Percentiles rank a stretch among this genome's conserved stretches.
These are phyloP conservation scores for Myanophis thanlyinensis DNA, from an alignment of 2,113 vertebrate genomes.

Conservation along the genomic window DNA sequence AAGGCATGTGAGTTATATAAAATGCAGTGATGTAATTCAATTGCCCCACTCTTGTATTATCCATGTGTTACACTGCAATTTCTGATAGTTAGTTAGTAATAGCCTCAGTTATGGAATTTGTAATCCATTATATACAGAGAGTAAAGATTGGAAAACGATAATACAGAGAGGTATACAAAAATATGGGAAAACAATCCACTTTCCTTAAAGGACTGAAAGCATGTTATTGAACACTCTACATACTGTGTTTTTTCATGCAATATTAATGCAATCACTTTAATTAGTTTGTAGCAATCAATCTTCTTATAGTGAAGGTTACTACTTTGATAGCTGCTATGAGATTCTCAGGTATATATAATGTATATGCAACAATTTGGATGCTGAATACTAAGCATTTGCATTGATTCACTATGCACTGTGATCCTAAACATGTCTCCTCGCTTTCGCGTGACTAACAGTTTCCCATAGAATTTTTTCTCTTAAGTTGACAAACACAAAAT, in stretches of 20 bases:
- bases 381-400: neutral
- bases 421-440: neutral
- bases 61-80: neutral
- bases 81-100: neutral
- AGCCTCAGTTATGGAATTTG: neutral
- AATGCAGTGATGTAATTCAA: neutral
- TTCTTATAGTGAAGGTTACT: neutral
- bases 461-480: neutral
- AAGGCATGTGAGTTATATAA: fast-evolving
- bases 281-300: neutral
- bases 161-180: neutral
- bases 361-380: neutral
- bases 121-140: neutral
- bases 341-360: neutral
- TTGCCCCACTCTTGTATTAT: neutral
- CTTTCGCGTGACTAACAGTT: neutral
- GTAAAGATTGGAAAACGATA: neutral
- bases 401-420: neutral
- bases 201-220: neutral
- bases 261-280: neutral
- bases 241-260: neutral
- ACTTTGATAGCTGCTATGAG: neutral
- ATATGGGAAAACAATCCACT: neutral
- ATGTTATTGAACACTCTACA: neutral
- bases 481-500: neutral